Evolutionary conservation across 1,140 invertebrate species (phyloP).

Genomic region (Temnothorax curvispinosus): DNA sequence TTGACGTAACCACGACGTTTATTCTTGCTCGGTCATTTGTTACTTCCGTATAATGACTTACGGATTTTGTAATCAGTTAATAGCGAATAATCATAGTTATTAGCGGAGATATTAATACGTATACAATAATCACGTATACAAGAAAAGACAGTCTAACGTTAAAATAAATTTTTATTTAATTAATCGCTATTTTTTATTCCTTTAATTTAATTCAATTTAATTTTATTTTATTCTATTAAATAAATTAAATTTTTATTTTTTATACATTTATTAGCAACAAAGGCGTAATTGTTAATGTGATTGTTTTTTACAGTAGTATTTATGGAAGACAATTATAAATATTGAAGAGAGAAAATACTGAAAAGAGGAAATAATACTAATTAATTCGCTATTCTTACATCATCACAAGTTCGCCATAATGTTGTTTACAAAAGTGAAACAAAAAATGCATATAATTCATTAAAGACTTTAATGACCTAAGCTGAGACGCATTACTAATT

Average conservation of each 20-base stretch:
- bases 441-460: constrained; percentile 8
- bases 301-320: not conserved
- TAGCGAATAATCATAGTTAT: not conserved
- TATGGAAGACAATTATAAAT: not conserved
- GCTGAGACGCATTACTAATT: not conserved
- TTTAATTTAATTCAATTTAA: not conserved
- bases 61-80: not conserved
- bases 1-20: constrained; percentile 20
- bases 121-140: not conserved
- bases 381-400: not conserved
- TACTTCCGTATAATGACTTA: constrained; percentile 17
- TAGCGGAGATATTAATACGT: not conserved
- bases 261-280: not conserved
- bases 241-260: too few species aligned
- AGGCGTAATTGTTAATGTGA: not conserved
- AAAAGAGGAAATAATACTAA: not conserved
- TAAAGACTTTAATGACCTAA: not conserved
- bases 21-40: constrained; percentile 28
- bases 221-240: too few species aligned
- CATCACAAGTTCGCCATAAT: not conserved
- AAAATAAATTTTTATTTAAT: not conserved
- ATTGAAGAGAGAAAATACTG: not conserved
- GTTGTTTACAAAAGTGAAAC: constrained; percentile 55
- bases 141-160: not conserved
- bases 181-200: not conserved